phyloP scores from a whole-genome alignment of 2,888 invertebrate species.

The Agrilus cyanescens region DNA sequence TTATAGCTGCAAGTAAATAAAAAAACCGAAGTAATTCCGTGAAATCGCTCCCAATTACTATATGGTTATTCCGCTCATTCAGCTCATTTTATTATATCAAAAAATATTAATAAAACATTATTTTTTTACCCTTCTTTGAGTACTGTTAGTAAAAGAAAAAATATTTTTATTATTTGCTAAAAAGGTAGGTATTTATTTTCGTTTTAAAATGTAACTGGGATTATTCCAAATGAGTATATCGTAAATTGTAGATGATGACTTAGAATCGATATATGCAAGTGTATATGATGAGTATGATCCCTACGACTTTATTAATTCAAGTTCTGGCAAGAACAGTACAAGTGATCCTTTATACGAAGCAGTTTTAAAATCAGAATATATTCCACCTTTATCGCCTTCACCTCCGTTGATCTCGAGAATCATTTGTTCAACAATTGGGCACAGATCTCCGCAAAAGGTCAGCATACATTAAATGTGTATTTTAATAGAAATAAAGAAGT shows the following conservation, averaged over 20 bases:
- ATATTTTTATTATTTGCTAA: too few species aligned
- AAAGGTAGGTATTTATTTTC: background rate
- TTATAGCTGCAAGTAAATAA: too few species aligned
- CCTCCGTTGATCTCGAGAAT: conserved; percentile 47
- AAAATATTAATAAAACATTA: too few species aligned
- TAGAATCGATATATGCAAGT: conserved; percentile 47
- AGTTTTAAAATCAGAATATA: conserved; percentile 43
- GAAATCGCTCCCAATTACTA: too few species aligned
- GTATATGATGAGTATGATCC: conserved; percentile 68
- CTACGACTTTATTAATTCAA: conserved; percentile 61
- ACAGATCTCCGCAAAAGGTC: background rate
- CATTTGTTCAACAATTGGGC: conserved; percentile 40
- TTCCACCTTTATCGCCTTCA: conserved; percentile 36
- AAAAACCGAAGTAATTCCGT: too few species aligned
- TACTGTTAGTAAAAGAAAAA: background rate
- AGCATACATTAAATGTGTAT: background rate
- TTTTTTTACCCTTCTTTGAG: too few species aligned
- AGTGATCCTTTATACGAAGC: conserved; percentile 60
- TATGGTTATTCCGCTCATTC: too few species aligned
- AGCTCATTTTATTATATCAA: too few species aligned
- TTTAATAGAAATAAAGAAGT: conserved; percentile 10
- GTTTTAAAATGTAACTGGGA: background rate
- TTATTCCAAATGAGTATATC: conserved; percentile 1
- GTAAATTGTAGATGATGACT: conserved; percentile 37
- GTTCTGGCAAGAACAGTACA: conserved; percentile 48